Evolutionary conservation across 2,113 vertebrate genomes (phyloP).

Genomic region (Nycticryphes semicollaris): DNA sequence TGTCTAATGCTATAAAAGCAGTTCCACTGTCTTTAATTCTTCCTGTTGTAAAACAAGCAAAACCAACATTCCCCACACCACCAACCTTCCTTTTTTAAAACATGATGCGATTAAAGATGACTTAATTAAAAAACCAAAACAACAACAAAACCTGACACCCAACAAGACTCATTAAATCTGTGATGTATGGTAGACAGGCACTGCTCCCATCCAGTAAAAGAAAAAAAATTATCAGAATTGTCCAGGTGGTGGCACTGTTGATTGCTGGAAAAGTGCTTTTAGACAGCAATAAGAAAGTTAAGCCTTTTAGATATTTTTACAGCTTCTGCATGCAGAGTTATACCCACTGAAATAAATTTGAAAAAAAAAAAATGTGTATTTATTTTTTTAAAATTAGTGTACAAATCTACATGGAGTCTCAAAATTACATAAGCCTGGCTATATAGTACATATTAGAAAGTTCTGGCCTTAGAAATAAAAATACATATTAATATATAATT

Average conservation of each 20-base stretch:
- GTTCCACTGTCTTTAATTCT: background rate
- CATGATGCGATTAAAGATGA: background rate
- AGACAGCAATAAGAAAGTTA: background rate
- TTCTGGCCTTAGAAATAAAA: background rate
- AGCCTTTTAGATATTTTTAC: background rate
- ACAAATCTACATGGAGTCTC: background rate
- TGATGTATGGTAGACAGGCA: background rate
- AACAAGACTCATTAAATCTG: accelerated
- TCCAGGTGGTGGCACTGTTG: constrained; percentile 66
- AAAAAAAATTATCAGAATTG: background rate
- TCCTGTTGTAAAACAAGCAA: background rate
- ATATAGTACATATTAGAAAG: background rate
- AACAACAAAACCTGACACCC: background rate
- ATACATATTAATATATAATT: background rate
- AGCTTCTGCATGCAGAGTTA: background rate
- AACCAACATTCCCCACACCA: accelerated
- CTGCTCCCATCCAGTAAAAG: background rate
- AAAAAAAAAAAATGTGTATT: too few relatives aligned
- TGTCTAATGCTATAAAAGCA: background rate
- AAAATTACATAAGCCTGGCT: background rate
- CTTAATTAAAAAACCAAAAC: background rate
- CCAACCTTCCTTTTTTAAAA: background rate
- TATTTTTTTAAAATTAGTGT: background rate
- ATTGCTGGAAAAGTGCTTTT: too few relatives aligned
- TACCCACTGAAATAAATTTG: background rate